A percentile compares a stretch with the other conserved stretches of the same genome.
Conservation (phyloP, 2,888 invertebrate species). For the Gandaritis pyraliata region DNA sequence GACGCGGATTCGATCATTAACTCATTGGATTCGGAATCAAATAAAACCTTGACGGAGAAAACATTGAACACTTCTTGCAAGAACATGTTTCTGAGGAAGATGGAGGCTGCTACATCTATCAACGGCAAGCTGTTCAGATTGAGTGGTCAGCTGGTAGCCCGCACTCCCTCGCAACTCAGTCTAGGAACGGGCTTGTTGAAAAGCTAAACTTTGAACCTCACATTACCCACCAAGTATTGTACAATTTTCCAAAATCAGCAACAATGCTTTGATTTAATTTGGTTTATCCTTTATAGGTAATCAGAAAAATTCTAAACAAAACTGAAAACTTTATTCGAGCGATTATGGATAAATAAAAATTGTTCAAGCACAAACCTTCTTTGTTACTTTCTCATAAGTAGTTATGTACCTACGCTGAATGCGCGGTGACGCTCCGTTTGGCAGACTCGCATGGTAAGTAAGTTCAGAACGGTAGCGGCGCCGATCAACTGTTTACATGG, state of each 20-base stretch:
- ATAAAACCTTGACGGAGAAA: slow-evolving; percentile 72
- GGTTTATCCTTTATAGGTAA: no score
- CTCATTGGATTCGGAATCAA: slow-evolving; percentile 69
- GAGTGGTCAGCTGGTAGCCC: slow-evolving; percentile 64
- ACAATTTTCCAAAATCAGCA: not conserved
- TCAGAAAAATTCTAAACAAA: slow-evolving; percentile 1
- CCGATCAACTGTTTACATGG: no score
- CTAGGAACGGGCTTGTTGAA: slow-evolving; percentile 51
- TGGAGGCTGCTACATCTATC: slow-evolving; percentile 75
- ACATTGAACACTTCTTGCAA: slow-evolving; percentile 68
- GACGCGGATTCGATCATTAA: slow-evolving; percentile 75
- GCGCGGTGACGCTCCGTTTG: no score
- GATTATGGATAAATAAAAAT: not conserved
- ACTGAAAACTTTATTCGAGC: not conserved
- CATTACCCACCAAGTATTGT: not conserved
- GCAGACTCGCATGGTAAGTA: no score
- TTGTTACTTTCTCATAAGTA: not conserved
- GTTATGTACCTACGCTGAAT: no score
- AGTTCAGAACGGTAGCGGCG: no score
- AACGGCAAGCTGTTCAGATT: slow-evolving; percentile 71
- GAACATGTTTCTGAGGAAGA: slow-evolving; percentile 73
- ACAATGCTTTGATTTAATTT: not conserved
- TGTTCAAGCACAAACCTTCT: not conserved
- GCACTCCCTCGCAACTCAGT: slow-evolving; percentile 66
- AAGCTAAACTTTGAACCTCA: slow-evolving; percentile 34